Evolutionary conservation across 1,140 invertebrate genomes (phyloP).

Genomic region (Drosophila bocki): DNA sequence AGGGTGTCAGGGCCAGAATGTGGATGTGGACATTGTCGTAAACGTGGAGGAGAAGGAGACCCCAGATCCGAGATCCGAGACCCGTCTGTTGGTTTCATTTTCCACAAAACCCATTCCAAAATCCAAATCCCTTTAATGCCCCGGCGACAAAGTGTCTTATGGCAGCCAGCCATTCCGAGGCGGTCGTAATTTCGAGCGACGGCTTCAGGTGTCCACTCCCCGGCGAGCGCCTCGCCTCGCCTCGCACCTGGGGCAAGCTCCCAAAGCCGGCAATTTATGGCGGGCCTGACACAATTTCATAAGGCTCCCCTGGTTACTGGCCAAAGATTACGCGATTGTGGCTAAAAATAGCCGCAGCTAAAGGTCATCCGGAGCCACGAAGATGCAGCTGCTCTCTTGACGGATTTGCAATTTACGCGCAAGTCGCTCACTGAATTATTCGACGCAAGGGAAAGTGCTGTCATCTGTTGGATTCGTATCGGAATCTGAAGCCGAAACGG

Average conservation of each 20-base stretch:
- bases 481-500: constrained; percentile 15
- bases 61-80: constrained; percentile 2
- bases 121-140: constrained; percentile 57
- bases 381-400: constrained; percentile 38
- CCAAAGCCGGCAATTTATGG: constrained; percentile 79
- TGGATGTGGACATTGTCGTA: constrained; percentile 1
- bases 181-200: constrained; percentile 45
- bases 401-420: constrained; percentile 55
- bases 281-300: constrained; percentile 78
- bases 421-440: constrained; percentile 67
- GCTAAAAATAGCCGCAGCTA: constrained; percentile 67
- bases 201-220: constrained; percentile 64
- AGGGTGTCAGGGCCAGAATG: constrained; percentile 50
- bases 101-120: constrained; percentile 24
- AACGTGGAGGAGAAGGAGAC: not conserved
- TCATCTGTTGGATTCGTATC: constrained; percentile 33
- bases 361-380: constrained; percentile 33
- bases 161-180: constrained; percentile 24
- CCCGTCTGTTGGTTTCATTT: constrained; percentile 46
- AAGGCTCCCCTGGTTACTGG: constrained; percentile 45
- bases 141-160: constrained; percentile 52
- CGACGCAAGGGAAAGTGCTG: constrained; percentile 54
- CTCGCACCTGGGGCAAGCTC: constrained; percentile 40
- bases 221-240: not conserved
- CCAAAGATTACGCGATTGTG: constrained; percentile 68